Percentiles rank a stretch among this genome's conserved stretches.
Conservation (phyloP, 2,113 vertebrate species). For the Piprites chloris region DNA sequence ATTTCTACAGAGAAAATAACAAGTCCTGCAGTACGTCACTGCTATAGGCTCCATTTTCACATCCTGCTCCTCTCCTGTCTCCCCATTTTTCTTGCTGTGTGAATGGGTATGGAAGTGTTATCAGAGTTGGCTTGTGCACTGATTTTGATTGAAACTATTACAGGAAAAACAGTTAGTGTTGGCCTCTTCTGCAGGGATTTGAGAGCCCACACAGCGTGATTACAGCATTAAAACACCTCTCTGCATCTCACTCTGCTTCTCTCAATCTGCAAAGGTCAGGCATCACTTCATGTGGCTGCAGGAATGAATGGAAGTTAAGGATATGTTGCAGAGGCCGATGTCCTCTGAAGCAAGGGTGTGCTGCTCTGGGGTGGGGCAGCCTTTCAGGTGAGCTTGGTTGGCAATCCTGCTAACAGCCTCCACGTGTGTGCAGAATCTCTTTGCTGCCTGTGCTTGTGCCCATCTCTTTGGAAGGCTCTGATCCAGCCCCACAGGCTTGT, state of each 20-base stretch:
- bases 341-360: background rate
- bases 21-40: background rate
- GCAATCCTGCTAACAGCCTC: background rate
- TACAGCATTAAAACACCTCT: background rate
- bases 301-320: background rate
- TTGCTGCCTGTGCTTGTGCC: background rate
- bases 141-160: constrained; percentile 35
- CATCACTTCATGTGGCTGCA: background rate
- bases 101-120: constrained; percentile 2
- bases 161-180: background rate
- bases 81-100: background rate
- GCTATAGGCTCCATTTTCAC: constrained; percentile 1
- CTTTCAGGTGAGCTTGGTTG: background rate
- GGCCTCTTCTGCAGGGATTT: background rate
- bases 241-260: background rate
- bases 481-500: background rate
- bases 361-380: background rate
- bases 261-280: background rate
- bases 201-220: background rate
- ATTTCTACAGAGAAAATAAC: constrained; percentile 37
- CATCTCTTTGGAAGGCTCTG: background rate
- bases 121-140: background rate
- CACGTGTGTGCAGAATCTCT: rapidly evolving
- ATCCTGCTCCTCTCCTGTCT: background rate
- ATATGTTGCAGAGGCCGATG: rapidly evolving